Conservation (phyloP, 1,140 invertebrate genomes). For the Acyrthosiphon pisum region DNA sequence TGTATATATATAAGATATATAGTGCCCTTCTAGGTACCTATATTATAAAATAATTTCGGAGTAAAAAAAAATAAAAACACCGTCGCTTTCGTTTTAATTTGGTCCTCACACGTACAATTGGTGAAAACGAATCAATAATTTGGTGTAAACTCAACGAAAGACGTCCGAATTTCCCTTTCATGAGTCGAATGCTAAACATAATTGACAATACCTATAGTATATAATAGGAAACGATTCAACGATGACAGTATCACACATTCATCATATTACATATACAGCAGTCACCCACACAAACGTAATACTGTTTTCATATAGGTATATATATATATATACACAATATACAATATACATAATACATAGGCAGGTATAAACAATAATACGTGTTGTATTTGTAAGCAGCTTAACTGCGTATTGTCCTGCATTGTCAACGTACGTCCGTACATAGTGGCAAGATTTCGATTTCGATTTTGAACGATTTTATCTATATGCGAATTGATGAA, state of each 20-base stretch:
- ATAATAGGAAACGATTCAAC: slow-evolving; percentile 23
- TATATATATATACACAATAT: not conserved
- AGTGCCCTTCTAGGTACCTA: not conserved
- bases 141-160: not conserved
- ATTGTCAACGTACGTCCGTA: not conserved
- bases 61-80: not conserved
- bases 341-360: no score
- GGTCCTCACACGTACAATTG: slow-evolving; percentile 25
- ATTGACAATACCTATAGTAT: not conserved
- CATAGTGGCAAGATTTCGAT: not conserved
- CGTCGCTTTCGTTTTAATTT: slow-evolving; percentile 48
- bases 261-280: not conserved
- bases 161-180: slow-evolving; percentile 39
- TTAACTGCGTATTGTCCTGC: not conserved
- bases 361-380: not conserved
- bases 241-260: not conserved
- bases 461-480: not conserved
- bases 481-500: not conserved
- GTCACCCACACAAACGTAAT: not conserved
- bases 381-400: not conserved
- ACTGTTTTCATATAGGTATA: not conserved
- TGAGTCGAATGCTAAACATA: slow-evolving; percentile 31
- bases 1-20: not conserved
- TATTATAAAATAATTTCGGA: not conserved
- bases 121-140: slow-evolving; percentile 52